phyloP scores from a whole-genome alignment of 2,113 vertebrate genomes.

The Hiodon alosoides region DNA sequence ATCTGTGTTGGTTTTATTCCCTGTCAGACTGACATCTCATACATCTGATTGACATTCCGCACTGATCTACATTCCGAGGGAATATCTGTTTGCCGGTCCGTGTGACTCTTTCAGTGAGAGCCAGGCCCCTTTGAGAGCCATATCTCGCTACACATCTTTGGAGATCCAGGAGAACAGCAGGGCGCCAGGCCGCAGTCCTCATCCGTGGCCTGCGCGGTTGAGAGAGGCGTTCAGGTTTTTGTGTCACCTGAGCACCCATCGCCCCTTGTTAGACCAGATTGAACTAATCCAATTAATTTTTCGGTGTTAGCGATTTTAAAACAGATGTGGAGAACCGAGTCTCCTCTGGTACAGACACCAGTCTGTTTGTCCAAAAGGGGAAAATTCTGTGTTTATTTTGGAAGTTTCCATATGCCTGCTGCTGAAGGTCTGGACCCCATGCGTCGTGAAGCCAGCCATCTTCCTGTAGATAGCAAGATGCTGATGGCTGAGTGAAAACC shows the following conservation, averaged over 20 bases:
- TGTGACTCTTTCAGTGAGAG: neutral
- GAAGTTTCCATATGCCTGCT: too few relatives aligned
- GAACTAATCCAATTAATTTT: constrained; percentile 47
- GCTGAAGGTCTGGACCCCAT: too few relatives aligned
- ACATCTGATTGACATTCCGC: constrained; percentile 1
- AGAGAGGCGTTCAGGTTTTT: neutral
- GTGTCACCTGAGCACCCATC: constrained; percentile 43
- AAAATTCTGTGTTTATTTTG: too few relatives aligned
- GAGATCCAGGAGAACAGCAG: too few relatives aligned
- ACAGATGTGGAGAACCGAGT: constrained; percentile 42
- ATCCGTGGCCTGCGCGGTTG: too few relatives aligned
- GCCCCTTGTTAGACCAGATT: constrained; percentile 47
- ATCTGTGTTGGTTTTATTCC: constrained; percentile 31
- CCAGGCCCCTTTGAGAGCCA: neutral
- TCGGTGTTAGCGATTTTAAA: constrained; percentile 42
- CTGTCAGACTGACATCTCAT: constrained; percentile 32
- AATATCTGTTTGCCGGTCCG: neutral
- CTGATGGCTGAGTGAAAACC: too few relatives aligned
- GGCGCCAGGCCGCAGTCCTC: too few relatives aligned
- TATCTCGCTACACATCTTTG: neutral
- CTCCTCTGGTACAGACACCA: neutral
- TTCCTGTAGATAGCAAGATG: too few relatives aligned
- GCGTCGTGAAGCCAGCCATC: too few relatives aligned
- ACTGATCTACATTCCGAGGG: neutral
- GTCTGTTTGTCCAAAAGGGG: neutral